These are phyloP conservation scores for Bombus confusus DNA, from an alignment of 1,140 invertebrate species.

Conservation along the genomic window DNA sequence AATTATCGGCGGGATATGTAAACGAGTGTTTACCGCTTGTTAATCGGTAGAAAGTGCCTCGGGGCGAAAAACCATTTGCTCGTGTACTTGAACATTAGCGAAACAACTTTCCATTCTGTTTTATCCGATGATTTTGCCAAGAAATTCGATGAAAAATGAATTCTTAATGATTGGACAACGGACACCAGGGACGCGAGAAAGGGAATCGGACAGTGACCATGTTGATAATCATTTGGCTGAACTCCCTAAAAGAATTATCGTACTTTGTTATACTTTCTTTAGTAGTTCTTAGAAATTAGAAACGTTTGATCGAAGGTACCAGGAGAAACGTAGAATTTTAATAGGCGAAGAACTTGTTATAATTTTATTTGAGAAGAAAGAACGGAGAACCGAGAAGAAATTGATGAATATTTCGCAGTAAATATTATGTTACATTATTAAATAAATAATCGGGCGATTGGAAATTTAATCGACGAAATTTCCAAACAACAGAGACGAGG, in stretches of 20 bases:
- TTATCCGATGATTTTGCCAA: neutral
- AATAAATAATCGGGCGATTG: too few species aligned
- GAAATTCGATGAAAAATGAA: neutral
- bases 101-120: neutral
- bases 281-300: neutral
- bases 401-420: too few species aligned
- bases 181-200: neutral
- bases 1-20: neutral
- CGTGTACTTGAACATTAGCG: too few species aligned
- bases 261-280: neutral
- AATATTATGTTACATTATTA: too few species aligned
- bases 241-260: too few species aligned
- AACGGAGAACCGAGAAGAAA: neutral
- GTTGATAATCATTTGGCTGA: neutral
- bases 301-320: neutral
- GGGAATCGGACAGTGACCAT: neutral
- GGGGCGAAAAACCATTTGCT: too few species aligned
- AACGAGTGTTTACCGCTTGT: conserved; percentile 1
- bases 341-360: too few species aligned
- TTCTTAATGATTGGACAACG: too few species aligned
- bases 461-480: too few species aligned
- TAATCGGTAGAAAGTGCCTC: conserved; percentile 26
- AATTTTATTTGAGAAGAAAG: neutral
- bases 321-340: too few species aligned
- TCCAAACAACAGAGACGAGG: too few species aligned